A percentile compares a stretch with the other conserved stretches of the same genome.
Conservation (phyloP, 2,797 vertebrate species). For the Onychomys arenicola region DNA sequence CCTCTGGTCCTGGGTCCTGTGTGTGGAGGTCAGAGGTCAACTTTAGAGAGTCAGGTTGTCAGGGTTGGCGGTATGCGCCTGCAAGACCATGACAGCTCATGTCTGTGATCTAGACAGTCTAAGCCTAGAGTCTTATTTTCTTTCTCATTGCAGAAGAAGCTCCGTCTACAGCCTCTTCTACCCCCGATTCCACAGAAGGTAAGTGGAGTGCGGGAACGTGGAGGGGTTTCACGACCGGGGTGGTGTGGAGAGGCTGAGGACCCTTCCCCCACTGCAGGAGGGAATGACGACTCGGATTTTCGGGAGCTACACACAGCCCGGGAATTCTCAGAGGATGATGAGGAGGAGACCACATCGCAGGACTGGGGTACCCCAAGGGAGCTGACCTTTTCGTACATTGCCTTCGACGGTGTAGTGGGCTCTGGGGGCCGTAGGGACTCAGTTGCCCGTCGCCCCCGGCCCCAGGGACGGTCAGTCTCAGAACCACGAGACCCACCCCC, state of each 20-base stretch:
- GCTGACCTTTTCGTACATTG: slow-evolving; percentile 96
- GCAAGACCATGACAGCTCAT: neutral
- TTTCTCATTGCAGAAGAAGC: slow-evolving; percentile 84
- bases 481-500: slow-evolving; percentile 89
- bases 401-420: slow-evolving; percentile 90
- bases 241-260: neutral
- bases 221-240: neutral
- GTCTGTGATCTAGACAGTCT: slow-evolving; percentile 1
- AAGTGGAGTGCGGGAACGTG: neutral
- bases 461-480: slow-evolving; percentile 82
- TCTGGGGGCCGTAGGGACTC: slow-evolving; percentile 84
- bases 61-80: neutral
- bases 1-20: neutral
- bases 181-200: slow-evolving; percentile 87
- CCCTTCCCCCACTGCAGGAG: slow-evolving; percentile 85
- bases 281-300: slow-evolving; percentile 94
- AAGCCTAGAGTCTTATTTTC: slow-evolving; percentile 53
- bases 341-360: slow-evolving; percentile 88
- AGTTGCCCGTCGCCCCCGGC: slow-evolving; percentile 66
- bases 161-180: slow-evolving; percentile 86
- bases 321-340: slow-evolving; percentile 93
- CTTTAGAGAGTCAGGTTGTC: neutral
- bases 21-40: neutral
- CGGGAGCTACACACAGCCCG: slow-evolving; percentile 93
- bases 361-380: slow-evolving; percentile 94